These are phyloP conservation scores for Poecile atricapillus DNA, from an alignment of 2,113 vertebrate genomes.

Conservation along the genomic window DNA sequence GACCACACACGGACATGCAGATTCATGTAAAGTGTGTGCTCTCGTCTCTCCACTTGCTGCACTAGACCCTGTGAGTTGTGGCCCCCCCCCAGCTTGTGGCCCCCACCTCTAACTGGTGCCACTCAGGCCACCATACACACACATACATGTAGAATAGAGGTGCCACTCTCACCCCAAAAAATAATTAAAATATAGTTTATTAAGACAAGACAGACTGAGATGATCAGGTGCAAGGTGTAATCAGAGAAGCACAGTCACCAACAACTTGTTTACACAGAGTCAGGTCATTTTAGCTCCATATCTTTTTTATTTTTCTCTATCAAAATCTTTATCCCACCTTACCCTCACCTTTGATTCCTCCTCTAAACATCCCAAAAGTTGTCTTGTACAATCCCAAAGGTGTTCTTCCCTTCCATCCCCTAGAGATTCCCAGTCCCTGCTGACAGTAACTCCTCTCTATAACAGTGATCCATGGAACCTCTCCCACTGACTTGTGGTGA, in stretches of 20 bases:
- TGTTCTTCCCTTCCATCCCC: background rate
- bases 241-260: background rate
- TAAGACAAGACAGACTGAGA: background rate
- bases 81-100: background rate
- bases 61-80: background rate
- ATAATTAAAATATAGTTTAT: background rate
- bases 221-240: background rate
- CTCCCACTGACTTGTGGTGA: background rate
- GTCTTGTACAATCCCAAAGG: background rate
- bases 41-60: background rate
- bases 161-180: background rate
- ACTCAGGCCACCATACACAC: background rate
- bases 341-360: background rate
- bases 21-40: background rate
- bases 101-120: background rate
- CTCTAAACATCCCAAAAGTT: background rate
- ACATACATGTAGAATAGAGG: background rate
- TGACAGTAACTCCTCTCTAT: background rate
- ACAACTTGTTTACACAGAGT: background rate
- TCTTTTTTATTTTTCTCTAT: background rate
- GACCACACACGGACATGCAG: background rate
- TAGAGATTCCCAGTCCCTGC: background rate
- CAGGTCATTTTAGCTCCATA: rapidly evolving
- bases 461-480: background rate
- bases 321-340: background rate